A percentile compares a stretch with the other conserved stretches of the same genome.
These are phyloP conservation scores for Noturus placidus DNA, from an alignment of 2,113 vertebrate genomes.

Conservation along the genomic window DNA sequence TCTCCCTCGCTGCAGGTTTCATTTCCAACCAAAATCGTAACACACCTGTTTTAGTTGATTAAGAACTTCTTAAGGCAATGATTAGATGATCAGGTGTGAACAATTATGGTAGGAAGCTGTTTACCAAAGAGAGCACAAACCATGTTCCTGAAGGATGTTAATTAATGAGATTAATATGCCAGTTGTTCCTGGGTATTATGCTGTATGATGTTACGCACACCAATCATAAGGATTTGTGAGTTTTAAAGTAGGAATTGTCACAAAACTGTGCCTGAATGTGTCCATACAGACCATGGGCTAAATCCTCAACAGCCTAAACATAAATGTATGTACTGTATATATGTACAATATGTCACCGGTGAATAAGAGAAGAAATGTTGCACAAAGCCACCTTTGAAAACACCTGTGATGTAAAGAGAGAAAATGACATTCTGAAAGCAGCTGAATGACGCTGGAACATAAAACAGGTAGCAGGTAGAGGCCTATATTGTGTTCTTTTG, in stretches of 20 bases:
- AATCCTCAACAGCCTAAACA: not conserved
- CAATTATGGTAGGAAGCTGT: no score
- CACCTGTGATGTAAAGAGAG: conserved; percentile 14
- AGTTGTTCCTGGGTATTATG: not conserved
- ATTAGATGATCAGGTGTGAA: no score
- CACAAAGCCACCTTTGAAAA: not conserved
- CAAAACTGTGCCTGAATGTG: not conserved
- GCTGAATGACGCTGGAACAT: conserved; percentile 37
- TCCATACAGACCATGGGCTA: not conserved
- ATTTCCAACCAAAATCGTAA: no score
- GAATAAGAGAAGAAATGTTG: not conserved
- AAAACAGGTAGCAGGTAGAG: conserved; percentile 18
- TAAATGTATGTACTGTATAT: not conserved
- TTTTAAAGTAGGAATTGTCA: not conserved
- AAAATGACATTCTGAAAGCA: not conserved
- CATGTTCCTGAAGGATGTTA: not conserved
- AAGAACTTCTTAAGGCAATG: no score
- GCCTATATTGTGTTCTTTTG: conserved; percentile 9
- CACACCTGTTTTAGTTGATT: no score
- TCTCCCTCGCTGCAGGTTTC: no score
- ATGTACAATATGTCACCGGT: not conserved
- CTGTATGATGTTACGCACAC: no score
- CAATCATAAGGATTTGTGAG: not conserved
- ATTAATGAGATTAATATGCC: not conserved
- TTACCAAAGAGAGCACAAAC: not conserved